phyloP scores from a whole-genome alignment of 2,888 invertebrate genomes.

The Campoplex capitator region DNA sequence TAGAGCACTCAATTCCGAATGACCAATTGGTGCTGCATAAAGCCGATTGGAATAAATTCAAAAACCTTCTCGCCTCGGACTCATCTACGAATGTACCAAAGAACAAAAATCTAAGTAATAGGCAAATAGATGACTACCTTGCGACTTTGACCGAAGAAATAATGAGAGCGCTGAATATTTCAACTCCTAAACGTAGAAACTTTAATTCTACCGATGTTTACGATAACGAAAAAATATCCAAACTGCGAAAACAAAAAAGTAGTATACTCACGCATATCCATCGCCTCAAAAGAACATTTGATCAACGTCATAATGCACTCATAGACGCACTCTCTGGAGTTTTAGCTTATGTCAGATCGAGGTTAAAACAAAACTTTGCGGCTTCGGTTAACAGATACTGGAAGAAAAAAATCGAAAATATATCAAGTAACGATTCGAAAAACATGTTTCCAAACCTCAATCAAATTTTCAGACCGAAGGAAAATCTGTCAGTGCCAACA shows the following conservation, averaged over 20 bases:
- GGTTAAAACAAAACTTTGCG: slow-evolving; percentile 35
- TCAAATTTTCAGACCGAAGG: slow-evolving; percentile 46
- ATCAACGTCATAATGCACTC: neutral
- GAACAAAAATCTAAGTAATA: slow-evolving; percentile 14
- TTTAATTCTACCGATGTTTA: slow-evolving; percentile 37
- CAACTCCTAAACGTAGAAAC: slow-evolving; percentile 14
- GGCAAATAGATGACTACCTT: slow-evolving; percentile 20
- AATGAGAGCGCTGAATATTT: neutral
- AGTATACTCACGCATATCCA: slow-evolving; percentile 37
- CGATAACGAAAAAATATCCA: slow-evolving; percentile 33
- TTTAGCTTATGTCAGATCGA: neutral
- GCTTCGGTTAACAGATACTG: slow-evolving; percentile 43
- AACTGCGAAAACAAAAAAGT: slow-evolving; percentile 47
- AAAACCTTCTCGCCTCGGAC: neutral
- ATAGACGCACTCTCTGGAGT: neutral
- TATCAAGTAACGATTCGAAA: slow-evolving; percentile 13
- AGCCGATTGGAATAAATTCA: slow-evolving; percentile 55
- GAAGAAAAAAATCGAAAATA: slow-evolving; percentile 45
- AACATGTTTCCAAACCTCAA: slow-evolving; percentile 51
- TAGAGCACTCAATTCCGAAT: slow-evolving; percentile 21
- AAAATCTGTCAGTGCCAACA: slow-evolving; percentile 9
- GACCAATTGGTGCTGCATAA: slow-evolving; percentile 31
- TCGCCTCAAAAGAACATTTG: slow-evolving; percentile 20
- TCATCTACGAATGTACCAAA: neutral
- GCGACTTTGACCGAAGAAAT: slow-evolving; percentile 3